A percentile compares a stretch with the other conserved stretches of the same genome.
Conservation (phyloP, 2,113 vertebrate species). For the Aix galericulata region DNA sequence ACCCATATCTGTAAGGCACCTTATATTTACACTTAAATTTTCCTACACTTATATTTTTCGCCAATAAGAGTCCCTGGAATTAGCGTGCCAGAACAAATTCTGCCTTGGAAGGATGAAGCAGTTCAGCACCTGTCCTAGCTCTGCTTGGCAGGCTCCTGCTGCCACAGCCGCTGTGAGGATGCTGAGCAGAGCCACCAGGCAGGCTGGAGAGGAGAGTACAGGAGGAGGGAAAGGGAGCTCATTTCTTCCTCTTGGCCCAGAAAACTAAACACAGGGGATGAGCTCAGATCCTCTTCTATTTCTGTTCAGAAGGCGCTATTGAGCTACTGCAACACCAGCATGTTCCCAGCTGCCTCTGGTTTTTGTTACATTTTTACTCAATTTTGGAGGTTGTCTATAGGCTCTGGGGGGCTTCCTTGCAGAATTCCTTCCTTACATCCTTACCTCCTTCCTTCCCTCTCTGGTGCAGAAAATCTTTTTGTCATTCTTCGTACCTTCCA, state of each 20-base stretch:
- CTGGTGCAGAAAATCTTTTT: too few relatives aligned
- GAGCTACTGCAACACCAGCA: too few relatives aligned
- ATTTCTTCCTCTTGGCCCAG: background rate
- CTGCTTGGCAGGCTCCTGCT: background rate
- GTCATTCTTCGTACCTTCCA: too few relatives aligned
- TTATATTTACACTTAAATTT: background rate
- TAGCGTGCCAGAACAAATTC: background rate
- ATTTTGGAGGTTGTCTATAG: too few relatives aligned
- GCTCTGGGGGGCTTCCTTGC: too few relatives aligned
- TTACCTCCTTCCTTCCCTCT: too few relatives aligned
- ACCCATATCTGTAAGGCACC: background rate
- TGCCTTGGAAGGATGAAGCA: background rate
- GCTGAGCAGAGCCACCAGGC: background rate
- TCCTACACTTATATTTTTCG: background rate
- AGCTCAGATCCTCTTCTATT: too few relatives aligned
- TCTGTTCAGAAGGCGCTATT: too few relatives aligned
- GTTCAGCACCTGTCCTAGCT: background rate
- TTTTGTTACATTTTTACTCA: too few relatives aligned
- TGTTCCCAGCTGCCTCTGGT: too few relatives aligned
- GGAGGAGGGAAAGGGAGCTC: background rate
- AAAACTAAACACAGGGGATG: background rate
- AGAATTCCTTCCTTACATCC: too few relatives aligned
- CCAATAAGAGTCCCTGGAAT: background rate
- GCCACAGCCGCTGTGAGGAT: background rate
- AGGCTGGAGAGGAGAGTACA: background rate